Base-by-base conservation (phyloP, 2,797 vertebrate genomes). In the Scomberomorus guttatus region DNA sequence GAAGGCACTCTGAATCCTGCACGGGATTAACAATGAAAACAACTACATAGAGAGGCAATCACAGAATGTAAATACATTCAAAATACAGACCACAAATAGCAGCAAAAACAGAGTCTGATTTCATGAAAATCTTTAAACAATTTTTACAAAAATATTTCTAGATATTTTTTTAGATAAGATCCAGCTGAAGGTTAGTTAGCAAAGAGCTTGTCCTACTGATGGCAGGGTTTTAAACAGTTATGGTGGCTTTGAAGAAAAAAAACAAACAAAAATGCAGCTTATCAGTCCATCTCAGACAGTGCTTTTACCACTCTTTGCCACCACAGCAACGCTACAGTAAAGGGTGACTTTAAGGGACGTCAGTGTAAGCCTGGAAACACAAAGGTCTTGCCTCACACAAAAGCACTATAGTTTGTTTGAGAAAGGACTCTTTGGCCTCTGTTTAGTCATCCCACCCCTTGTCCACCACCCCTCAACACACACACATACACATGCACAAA, bases 381-480 rank as follows among this genome's bases (percentile, higher is more conserved):
- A 79, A 63, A 13, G 22, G 54, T 79, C 59, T 61, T 27, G 5
- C 29, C n/a, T 24, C 46, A 72, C 67, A 89, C 69, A 81, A 80
- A 77, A 75, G 72, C 50, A 46, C 51, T n/a, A 58, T 12, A 76
- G 77, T 87, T 81, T 83, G 86, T 88, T 87, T 86, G 86, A 82
- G 81, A 87, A 86, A 72, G 84, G 82, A 83, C 65, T 61, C 59
- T 83, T 85, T 63, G 78, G 80, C 82, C 75, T 83, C 76, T 51
- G 78, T 91, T 90, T 81, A 77, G 83, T 64, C 75, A 75, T 63
- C 84, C 85, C 72, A 80, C 61, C 78, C 69, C 69, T 77, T 64
- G 54, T 70, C 70, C 58, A 39, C 71, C 48, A 75, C 34, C 55
- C 67, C 54, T 61, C 62, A 75, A 78, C 68, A 79, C 79, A 51